These are phyloP conservation scores for Nautilus pompilius DNA, from an alignment of 1,140 invertebrate genomes.

Conservation along the genomic window DNA sequence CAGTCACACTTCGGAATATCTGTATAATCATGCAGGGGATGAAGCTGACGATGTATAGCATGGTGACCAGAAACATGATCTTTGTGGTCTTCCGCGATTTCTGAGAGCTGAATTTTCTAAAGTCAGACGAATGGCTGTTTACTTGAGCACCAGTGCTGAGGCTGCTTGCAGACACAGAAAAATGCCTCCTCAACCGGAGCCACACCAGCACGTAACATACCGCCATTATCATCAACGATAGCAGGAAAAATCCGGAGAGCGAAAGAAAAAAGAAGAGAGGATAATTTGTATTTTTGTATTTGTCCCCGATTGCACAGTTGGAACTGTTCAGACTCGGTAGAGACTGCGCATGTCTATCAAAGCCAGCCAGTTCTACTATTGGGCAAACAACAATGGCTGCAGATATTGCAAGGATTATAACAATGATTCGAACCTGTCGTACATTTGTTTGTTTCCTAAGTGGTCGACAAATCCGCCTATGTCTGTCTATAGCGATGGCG, in stretches of 20 bases:
- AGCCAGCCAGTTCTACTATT: not conserved
- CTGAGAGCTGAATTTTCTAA: no score
- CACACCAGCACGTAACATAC: not conserved
- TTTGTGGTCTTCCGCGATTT: constrained; percentile 21
- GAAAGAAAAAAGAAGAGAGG: not conserved
- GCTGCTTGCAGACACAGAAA: no score
- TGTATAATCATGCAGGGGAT: constrained; percentile 23
- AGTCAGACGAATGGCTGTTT: no score
- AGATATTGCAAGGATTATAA: not conserved
- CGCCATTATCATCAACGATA: not conserved
- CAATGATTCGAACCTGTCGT: not conserved
- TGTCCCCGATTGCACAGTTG: not conserved
- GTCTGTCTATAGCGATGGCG: constrained; percentile 19
- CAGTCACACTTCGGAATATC: not conserved
- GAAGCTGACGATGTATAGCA: constrained; percentile 29
- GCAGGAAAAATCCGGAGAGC: not conserved
- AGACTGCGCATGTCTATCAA: not conserved
- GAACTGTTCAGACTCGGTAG: not conserved
- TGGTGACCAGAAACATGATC: constrained; percentile 29
- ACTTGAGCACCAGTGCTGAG: no score
- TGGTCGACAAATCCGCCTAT: constrained; percentile 14
- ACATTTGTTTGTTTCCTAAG: constrained; percentile 9
- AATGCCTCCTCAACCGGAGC: not conserved
- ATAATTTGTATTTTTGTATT: not conserved
- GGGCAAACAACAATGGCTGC: not conserved